Percentiles rank a stretch among this genome's conserved stretches.
These are phyloP conservation scores for Grantiella picta DNA, from an alignment of 2,113 vertebrate genomes.

Conservation along the genomic window DNA sequence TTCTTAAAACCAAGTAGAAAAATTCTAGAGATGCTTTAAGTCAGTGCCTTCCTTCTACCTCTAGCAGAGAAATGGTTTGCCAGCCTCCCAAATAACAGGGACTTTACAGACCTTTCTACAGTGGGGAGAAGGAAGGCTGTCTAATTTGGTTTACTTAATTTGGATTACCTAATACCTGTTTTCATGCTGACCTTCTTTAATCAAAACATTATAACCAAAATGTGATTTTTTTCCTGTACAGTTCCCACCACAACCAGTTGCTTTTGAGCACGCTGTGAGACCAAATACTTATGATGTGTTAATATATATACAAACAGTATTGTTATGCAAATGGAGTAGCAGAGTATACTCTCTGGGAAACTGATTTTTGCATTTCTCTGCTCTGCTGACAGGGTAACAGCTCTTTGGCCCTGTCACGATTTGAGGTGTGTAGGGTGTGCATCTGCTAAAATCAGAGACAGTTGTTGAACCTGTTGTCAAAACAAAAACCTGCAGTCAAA, in stretches of 20 bases:
- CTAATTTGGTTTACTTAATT: background rate
- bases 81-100: background rate
- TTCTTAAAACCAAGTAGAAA: background rate
- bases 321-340: background rate
- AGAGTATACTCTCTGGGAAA: background rate
- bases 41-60: background rate
- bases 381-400: background rate
- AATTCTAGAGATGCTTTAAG: background rate
- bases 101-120: background rate
- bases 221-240: background rate
- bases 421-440: background rate
- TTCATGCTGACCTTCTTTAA: background rate
- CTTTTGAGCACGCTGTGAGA: background rate
- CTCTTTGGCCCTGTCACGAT: background rate
- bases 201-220: background rate
- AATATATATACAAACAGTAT: background rate
- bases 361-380: background rate
- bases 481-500: background rate
- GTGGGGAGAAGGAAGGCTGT: background rate
- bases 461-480: background rate
- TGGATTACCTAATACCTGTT: background rate
- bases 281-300: background rate
- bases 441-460: background rate
- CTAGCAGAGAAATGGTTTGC: background rate
- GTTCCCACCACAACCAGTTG: background rate